Evolutionary conservation across 2,113 vertebrate species (phyloP), one percentile per base, ranked within the genome.

Genomic region (Casuarius casuarius): DNA sequence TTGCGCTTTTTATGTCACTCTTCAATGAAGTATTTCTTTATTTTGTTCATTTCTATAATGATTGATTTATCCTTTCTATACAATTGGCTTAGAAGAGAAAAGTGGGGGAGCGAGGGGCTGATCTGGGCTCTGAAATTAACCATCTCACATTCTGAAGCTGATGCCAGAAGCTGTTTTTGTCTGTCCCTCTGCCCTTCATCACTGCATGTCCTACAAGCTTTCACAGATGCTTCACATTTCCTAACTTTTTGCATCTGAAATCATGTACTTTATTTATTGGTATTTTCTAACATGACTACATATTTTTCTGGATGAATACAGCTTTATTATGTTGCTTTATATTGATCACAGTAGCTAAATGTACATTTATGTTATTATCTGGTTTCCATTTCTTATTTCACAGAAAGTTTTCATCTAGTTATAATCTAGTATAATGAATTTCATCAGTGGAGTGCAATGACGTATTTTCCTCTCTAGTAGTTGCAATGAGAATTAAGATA

Each of bases 161-260:
- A 98, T 99, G 99, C 99, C 99, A 98, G 99, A 99, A 99, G 99
- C 99, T 99, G 99, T 97, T 97, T 98, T 97, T 98, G 74, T 96
- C 98, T 92, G 65, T 97, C 89, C 96, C 93, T 96, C 92, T 96
- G 92, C 94, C 97, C 96, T 96, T 96, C 95, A 96, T 96, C 92
- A 93, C 87, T 95, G 97, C 96, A 96, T 98, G 98, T 40, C 81
- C 76, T 97, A 77, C 92, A 84, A 84, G 83, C 95, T 95, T 95
- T 92, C 92, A 95, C 75, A 94, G 88, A 84, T 95, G 93, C 95
- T 97, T 96, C 87, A 88, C 74, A 18, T 91, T 92, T 96, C 93
- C 96, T 97, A 88, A 95, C 86, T 87, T 95, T 82, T 89, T 97
- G 92, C 49, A 44, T 91, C 59, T 88, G 84, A 91, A 66, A 72